Base-by-base conservation (phyloP, 1,140 invertebrate genomes). In the Neoseiulus cucumeris region DNA sequence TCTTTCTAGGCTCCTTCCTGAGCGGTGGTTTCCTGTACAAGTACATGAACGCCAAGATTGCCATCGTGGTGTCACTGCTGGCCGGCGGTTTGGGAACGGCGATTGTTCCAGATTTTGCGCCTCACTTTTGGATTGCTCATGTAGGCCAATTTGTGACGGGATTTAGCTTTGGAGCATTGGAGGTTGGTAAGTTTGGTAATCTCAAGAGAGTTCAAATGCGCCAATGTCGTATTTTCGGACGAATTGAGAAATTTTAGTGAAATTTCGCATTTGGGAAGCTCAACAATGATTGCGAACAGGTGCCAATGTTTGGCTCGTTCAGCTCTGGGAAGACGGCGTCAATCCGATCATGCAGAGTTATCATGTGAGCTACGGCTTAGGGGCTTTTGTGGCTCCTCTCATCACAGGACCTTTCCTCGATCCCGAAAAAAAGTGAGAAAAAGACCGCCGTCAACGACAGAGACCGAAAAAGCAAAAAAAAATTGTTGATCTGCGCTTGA, bases 371-470 rank as follows among this genome's bases (percentile, higher is more conserved):
- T 80, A 80, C 74, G 79, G 77, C 20, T 66, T 80, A 33, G 80
- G 80, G 28, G 76, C 78, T 2, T 79, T 79, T 66, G 68, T 80
- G 39, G 77, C 79, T 17, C 79, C 80, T 17, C 71, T 80, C 1
- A 68, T 80, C 20, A 75, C 76, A 5, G 74, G 74, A 22, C 76
- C 77, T 0, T 81, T 80, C 67, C 70, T 80, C 12, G 71, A 68
- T 20, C 55, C 17, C 22, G 17, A 4, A 47, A 14, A 25, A 17
- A 59, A 59, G 51, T 59, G 22, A 25, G 51, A 18, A 14, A 7
- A 44, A 44, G n/a, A n/a, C 12, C n/a, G n/a, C 12, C 12, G 42
- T n/a, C 12, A 44, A 44, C 12, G 42, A 44, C 12, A 12, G 12
- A 44, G 12, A 44, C n/a, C n/a, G 12, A 12, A 12, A 12, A 44